A percentile compares a stretch with the other conserved stretches of the same genome.
Evolutionary conservation across 2,797 vertebrate genomes (phyloP).

Genomic region (Xenops minutus): DNA sequence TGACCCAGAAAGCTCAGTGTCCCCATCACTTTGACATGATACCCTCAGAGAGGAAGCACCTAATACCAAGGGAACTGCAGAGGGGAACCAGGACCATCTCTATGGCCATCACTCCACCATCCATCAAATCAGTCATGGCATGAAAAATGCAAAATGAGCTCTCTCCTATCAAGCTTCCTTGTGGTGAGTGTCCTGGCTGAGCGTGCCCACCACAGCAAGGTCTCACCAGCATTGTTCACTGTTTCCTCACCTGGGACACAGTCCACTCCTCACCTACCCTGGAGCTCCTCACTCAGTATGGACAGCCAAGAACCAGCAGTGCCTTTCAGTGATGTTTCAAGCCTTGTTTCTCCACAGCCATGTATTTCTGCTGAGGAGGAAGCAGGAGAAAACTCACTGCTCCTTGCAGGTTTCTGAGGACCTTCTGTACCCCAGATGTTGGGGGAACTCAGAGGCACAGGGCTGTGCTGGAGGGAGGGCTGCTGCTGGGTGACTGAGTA

Average conservation of each 20-base stretch:
- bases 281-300: accelerated
- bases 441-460: accelerated
- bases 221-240: background rate
- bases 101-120: accelerated
- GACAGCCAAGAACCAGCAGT: background rate
- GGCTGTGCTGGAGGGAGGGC: background rate
- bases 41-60: background rate
- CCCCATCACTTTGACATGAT: background rate
- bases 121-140: background rate
- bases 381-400: background rate
- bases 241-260: background rate
- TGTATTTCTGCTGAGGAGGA: background rate
- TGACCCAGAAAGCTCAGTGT: background rate
- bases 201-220: background rate
- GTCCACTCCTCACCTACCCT: background rate
- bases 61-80: background rate
- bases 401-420: background rate
- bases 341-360: background rate
- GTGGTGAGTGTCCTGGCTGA: accelerated
- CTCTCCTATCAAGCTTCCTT: background rate
- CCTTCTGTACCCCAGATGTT: background rate
- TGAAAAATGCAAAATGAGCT: background rate
- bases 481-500: too few species aligned
- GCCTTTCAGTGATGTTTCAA: background rate
- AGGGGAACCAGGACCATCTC: background rate